Percentiles rank a stretch among this genome's conserved stretches.
Conservation (phyloP, 2,797 vertebrate species). For the Chelon labrosus region DNA sequence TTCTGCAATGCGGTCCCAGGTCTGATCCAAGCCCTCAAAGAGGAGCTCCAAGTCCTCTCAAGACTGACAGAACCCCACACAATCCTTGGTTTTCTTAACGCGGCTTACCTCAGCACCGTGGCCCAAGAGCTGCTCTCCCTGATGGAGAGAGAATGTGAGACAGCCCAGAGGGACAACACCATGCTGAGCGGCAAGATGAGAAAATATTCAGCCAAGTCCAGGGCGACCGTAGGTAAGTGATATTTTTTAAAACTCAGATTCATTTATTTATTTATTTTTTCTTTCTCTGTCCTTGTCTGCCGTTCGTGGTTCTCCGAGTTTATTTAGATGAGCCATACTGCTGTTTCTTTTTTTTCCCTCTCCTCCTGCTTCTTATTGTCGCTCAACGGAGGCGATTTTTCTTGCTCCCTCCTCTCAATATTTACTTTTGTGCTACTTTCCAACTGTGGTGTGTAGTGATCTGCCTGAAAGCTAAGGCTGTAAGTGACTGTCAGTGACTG, state of each 20-base stretch:
- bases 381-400: slow-evolving; percentile 34
- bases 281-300: background rate
- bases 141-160: slow-evolving; percentile 90
- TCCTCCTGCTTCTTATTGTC: slow-evolving; percentile 11
- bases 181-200: slow-evolving; percentile 81
- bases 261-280: background rate
- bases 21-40: slow-evolving; percentile 86
- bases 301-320: slow-evolving; percentile 6
- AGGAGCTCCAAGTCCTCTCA: slow-evolving; percentile 88
- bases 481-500: slow-evolving; percentile 63
- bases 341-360: slow-evolving; percentile 15
- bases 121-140: slow-evolving; percentile 86
- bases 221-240: slow-evolving; percentile 86
- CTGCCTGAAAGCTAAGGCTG: slow-evolving; percentile 53
- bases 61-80: slow-evolving; percentile 83
- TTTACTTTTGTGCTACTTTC: slow-evolving; percentile 45
- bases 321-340: slow-evolving; percentile 14
- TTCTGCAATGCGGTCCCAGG: slow-evolving; percentile 82
- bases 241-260: background rate
- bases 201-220: slow-evolving; percentile 87
- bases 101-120: slow-evolving; percentile 89
- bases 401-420: slow-evolving; percentile 14
- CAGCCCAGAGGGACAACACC: slow-evolving; percentile 88
- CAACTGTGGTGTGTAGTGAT: slow-evolving; percentile 42
- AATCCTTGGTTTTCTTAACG: slow-evolving; percentile 89